phyloP scores from a whole-genome alignment of 2,113 vertebrate species.

The Ameiurus melas region DNA sequence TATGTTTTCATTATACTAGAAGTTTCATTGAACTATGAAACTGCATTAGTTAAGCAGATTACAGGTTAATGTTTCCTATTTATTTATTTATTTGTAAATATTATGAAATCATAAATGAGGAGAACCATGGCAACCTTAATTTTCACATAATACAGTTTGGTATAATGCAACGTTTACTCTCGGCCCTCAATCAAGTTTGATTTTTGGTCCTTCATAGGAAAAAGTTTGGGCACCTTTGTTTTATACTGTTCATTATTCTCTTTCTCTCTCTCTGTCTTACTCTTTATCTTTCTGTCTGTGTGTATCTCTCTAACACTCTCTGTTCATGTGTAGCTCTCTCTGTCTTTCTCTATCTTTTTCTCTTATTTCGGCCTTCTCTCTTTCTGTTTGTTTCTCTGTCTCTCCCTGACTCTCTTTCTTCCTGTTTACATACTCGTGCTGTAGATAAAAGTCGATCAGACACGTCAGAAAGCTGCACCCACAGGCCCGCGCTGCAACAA shows the following conservation, averaged over 20 bases:
- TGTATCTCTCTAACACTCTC: not conserved
- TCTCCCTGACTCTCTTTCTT: conserved; percentile 27
- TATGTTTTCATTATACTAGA: too few relatives aligned
- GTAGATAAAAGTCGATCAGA: conserved; percentile 53
- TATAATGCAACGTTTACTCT: too few relatives aligned
- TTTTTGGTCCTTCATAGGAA: too few relatives aligned
- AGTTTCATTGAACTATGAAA: too few relatives aligned
- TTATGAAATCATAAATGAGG: too few relatives aligned
- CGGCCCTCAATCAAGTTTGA: too few relatives aligned
- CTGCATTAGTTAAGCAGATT: too few relatives aligned
- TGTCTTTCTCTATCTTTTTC: not conserved
- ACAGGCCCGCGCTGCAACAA: conserved; percentile 57
- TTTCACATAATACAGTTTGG: too few relatives aligned
- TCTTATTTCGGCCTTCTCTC: not conserved
- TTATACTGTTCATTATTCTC: not conserved
- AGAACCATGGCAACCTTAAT: too few relatives aligned
- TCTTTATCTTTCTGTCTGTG: not conserved
- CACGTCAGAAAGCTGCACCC: conserved; percentile 53
- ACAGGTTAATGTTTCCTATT: too few relatives aligned
- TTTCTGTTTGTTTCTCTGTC: not conserved
- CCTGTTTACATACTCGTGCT: conserved; percentile 59
- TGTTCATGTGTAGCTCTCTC: not conserved
- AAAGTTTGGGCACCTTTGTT: not conserved
- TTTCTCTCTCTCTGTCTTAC: not conserved
- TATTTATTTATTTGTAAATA: too few relatives aligned